Base-by-base conservation (phyloP, 2,113 vertebrate genomes). In the Elaphurus davidianus region DNA sequence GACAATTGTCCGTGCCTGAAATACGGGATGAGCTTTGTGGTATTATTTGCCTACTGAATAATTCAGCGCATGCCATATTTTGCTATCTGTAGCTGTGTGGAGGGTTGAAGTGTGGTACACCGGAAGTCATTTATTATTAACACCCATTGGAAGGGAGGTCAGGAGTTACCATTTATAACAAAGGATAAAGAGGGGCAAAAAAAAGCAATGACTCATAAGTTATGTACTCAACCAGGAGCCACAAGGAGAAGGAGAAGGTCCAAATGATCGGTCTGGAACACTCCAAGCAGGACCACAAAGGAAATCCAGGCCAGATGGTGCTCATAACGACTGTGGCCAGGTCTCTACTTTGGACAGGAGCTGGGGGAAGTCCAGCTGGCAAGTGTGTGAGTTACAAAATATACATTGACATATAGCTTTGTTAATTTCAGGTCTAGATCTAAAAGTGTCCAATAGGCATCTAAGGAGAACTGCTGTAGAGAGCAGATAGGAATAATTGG, bases 51-150 rank as follows among this genome's bases (percentile, higher is more conserved):
- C 71, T 85, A 23, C 12, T 91, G 96, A 97, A 95, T 94, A 94
- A 94, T 96, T 97, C 97, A 97, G 83, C 12, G 0, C 36, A 4
- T 45, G 88, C 85, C 62, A 2, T 64, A 79, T 91, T 95, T 93
- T 97, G 47, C 64, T 88, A 27, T 93, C 57, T 87, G 21, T 87
- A 64, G 85, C 57, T 82, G 71, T 90, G 82, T 92, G 90, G 76
- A 91, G 12, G 89, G 92, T 91, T 52, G 64, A 94, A 81, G 60
- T 83, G 50, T 78, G 90, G 67, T 57, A 2, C 50, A 45, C 55
- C 43, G 88, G 88, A 76, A 82, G 90, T 64, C 89, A 76, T 96
- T 96, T 96, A 95, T 92, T 96, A 97, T 97, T 95, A 82, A 95
- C 36, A 25, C 6, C 1, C 2, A 28, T 71, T 91, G 87, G 93